Conservation (phyloP, 2,888 invertebrate species). For the Clanis bilineata region DNA sequence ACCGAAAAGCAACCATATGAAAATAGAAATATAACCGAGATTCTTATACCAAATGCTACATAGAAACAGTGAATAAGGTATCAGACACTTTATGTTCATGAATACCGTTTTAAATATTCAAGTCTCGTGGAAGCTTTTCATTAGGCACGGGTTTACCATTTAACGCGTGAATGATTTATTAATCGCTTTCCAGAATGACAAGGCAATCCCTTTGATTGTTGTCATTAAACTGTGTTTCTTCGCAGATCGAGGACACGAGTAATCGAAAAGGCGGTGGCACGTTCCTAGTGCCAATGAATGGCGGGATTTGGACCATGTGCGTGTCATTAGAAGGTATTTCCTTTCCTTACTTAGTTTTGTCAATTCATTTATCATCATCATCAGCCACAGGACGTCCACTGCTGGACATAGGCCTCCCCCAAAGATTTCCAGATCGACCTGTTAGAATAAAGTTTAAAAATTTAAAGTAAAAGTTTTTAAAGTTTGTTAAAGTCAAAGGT, state of each 20-base stretch:
- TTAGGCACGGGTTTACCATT: constrained; percentile 3
- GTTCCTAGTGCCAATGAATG: constrained; percentile 93
- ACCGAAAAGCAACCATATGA: no score
- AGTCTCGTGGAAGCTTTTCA: neutral
- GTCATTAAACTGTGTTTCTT: constrained; percentile 27
- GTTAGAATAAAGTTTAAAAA: no score
- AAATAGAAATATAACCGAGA: no score
- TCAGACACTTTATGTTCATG: neutral
- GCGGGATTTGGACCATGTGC: constrained; percentile 95
- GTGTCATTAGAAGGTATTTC: constrained; percentile 88
- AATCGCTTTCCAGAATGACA: neutral
- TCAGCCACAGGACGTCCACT: no score
- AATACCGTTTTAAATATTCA: constrained; percentile 3
- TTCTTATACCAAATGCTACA: no score
- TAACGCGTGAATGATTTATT: constrained; percentile 9
- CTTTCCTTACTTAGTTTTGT: neutral
- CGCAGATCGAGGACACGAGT: constrained; percentile 70
- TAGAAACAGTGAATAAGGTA: no score
- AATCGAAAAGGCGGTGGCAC: constrained; percentile 76
- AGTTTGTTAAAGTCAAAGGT: no score
- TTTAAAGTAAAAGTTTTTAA: no score
- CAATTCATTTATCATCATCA: neutral
- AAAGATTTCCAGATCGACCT: neutral
- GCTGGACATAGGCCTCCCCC: no score
- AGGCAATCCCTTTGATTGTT: constrained; percentile 7